A percentile compares a stretch with the other conserved stretches of the same genome.
Conservation (phyloP, 1,140 invertebrate species). For the Habropoda laboriosa region DNA sequence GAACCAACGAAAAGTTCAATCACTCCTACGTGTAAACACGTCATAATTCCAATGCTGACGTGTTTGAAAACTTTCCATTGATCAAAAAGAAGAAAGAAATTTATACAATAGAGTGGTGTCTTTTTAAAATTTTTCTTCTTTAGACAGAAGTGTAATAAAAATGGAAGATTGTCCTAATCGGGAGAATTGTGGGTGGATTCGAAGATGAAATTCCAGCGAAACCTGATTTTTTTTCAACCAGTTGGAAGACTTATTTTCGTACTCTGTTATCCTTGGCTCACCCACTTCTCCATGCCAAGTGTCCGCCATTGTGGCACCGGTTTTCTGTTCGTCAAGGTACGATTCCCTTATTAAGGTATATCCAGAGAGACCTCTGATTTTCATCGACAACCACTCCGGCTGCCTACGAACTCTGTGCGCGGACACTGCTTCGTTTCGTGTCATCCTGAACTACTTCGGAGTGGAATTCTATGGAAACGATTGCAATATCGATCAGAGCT, state of each 20-base stretch:
- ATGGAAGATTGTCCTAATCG: background rate
- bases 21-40: background rate
- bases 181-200: background rate
- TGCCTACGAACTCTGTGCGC: slow-evolving; percentile 33
- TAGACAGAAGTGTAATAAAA: too few species aligned
- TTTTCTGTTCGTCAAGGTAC: slow-evolving; percentile 55
- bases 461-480: background rate
- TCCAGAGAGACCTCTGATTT: slow-evolving; percentile 61
- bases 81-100: too few species aligned
- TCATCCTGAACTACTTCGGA: background rate
- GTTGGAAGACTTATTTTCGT: slow-evolving; percentile 7
- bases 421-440: background rate
- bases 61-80: too few species aligned
- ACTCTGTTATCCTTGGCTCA: slow-evolving; percentile 53
- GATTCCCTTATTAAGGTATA: slow-evolving; percentile 69
- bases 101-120: too few species aligned
- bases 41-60: background rate
- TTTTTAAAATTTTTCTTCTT: too few species aligned
- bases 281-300: slow-evolving; percentile 33
- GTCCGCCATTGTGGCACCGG: slow-evolving; percentile 53
- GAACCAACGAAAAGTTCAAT: background rate
- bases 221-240: background rate
- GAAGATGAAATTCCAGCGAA: background rate
- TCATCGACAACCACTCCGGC: slow-evolving; percentile 47
- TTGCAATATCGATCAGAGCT: background rate